Conservation (phyloP, 2,797 vertebrate genomes). For the Acestrorhynchus altus region DNA sequence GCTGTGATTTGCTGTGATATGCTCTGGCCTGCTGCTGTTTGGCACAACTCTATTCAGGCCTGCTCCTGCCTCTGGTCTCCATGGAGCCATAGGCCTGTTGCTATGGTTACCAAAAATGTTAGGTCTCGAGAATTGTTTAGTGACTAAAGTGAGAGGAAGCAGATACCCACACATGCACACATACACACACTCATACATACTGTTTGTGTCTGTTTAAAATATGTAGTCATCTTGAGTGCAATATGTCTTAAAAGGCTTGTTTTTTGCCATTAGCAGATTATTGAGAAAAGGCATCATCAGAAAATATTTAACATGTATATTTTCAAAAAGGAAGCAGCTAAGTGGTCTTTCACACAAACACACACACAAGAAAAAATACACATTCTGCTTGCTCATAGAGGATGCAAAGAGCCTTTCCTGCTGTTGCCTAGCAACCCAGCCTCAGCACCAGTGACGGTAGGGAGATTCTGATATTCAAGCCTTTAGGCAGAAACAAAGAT, state of each 20-base stretch:
- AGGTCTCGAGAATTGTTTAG: slow-evolving; percentile 46
- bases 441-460: slow-evolving; percentile 38
- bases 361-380: slow-evolving; percentile 27
- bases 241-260: slow-evolving; percentile 1
- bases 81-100: slow-evolving; percentile 62
- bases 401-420: slow-evolving; percentile 52
- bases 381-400: slow-evolving; percentile 44
- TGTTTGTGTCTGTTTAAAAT: neutral
- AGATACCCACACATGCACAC: slow-evolving; percentile 27
- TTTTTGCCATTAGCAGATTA: slow-evolving; percentile 1
- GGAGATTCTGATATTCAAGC: slow-evolving; percentile 27
- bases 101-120: slow-evolving; percentile 70
- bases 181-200: slow-evolving; percentile 17
- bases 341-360: slow-evolving; percentile 30
- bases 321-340: neutral
- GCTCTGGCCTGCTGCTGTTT: slow-evolving; percentile 27
- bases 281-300: neutral
- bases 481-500: slow-evolving; percentile 35
- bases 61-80: slow-evolving; percentile 47
- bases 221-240: neutral
- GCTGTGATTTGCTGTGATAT: slow-evolving; percentile 23
- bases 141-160: slow-evolving; percentile 41
- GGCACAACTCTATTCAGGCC: slow-evolving; percentile 11
- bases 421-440: slow-evolving; percentile 61
- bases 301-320: neutral